Conservation (phyloP, 2,113 vertebrate species). For the Dasyprocta punctata region DNA sequence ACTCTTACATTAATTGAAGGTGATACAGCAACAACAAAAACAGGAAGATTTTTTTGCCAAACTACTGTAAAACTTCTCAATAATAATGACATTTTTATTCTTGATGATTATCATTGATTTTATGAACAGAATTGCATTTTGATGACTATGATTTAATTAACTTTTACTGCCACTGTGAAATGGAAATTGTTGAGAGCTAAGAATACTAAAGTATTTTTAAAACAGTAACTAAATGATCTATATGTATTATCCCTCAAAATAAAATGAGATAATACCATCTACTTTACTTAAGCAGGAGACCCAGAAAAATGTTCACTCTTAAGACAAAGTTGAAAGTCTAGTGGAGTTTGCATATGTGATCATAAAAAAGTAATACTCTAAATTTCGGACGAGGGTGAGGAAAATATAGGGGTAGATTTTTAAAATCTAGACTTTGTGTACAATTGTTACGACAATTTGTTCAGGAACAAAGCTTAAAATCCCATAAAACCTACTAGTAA, state of each 20-base stretch:
- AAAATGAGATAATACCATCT: neutral
- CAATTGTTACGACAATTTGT: neutral
- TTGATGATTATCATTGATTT: slow-evolving; percentile 20
- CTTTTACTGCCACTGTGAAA: neutral
- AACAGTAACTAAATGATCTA: slow-evolving; percentile 14
- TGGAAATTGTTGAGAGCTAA: slow-evolving; percentile 2
- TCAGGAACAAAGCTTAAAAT: neutral
- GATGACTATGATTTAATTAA: slow-evolving; percentile 19
- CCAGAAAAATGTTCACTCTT: neutral
- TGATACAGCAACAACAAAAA: neutral
- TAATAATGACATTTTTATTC: neutral
- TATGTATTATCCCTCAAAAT: neutral
- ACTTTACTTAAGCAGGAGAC: neutral
- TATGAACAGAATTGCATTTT: neutral
- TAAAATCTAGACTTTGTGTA: neutral
- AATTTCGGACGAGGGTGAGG: neutral
- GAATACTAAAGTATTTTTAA: slow-evolving; percentile 11
- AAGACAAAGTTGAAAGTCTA: neutral
- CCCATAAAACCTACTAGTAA: neutral
- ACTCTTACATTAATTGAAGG: neutral
- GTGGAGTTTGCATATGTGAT: neutral
- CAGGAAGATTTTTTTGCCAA: neutral
- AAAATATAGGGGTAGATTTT: neutral
- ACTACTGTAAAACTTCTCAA: neutral
- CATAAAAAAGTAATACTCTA: neutral